A percentile compares a stretch with the other conserved stretches of the same genome.
Conservation (phyloP, 2,888 invertebrate species). For the Drosophila siamana region DNA sequence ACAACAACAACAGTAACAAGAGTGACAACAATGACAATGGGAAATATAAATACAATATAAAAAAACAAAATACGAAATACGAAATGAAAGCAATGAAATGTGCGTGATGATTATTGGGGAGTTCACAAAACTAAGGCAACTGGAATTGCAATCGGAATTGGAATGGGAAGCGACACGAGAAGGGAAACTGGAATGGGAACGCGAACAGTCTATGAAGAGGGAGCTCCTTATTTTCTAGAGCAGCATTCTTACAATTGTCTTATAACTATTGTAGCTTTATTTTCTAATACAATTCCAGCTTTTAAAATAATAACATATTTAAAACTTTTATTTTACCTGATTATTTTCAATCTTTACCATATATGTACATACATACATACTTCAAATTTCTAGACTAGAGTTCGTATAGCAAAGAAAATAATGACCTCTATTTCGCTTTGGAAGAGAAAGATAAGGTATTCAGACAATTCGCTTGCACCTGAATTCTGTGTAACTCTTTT, state of each 20-base stretch:
- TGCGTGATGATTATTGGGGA: constrained; percentile 41
- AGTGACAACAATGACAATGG: constrained; percentile 20
- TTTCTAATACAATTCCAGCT: no score
- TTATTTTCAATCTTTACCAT: no score
- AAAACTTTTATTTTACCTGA: no score
- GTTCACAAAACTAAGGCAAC: constrained; percentile 15
- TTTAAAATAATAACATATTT: no score
- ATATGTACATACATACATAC: no score
- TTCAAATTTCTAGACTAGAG: no score
- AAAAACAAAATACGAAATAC: constrained; percentile 5
- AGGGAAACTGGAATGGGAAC: neutral
- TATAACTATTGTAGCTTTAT: no score
- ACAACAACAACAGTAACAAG: constrained; percentile 3
- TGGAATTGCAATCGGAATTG: neutral
- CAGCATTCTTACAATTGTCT: no score
- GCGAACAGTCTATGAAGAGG: neutral
- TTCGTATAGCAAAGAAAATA: no score
- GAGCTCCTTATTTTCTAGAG: neutral
- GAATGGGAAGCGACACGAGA: neutral
- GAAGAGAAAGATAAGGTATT: no score
- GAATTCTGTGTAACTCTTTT: neutral
- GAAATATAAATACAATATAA: constrained; percentile 21
- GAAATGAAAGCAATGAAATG: constrained; percentile 29
- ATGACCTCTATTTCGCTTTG: no score
- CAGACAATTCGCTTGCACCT: neutral